Conservation (phyloP, 2,888 invertebrate genomes). For the Aleiodes alternator region DNA sequence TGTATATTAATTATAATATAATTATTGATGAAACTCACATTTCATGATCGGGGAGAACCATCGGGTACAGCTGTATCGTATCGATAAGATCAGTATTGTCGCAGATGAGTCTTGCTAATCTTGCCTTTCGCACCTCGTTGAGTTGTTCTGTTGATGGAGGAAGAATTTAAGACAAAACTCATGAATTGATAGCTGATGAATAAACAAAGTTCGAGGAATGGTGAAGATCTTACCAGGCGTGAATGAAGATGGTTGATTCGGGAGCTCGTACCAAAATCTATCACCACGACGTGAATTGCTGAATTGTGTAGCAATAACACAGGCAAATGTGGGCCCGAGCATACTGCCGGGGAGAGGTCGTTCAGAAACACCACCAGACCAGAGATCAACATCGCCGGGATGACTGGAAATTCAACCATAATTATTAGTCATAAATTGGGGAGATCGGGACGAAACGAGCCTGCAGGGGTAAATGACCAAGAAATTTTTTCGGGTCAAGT, state of each 20-base stretch:
- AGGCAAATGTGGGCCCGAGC: slow-evolving; percentile 96
- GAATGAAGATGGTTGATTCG: slow-evolving; percentile 94
- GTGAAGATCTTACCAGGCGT: slow-evolving; percentile 77
- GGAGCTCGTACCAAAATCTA: slow-evolving; percentile 96
- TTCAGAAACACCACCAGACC: slow-evolving; percentile 96
- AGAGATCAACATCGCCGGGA: slow-evolving; percentile 94
- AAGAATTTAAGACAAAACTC: slow-evolving; percentile 18
- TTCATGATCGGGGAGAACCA: slow-evolving; percentile 95
- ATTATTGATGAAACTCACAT: too few species aligned
- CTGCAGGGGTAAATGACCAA: too few species aligned
- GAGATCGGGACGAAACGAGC: too few species aligned
- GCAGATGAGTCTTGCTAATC: slow-evolving; percentile 89
- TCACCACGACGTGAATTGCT: slow-evolving; percentile 92
- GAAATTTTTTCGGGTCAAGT: too few species aligned
- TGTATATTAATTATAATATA: too few species aligned
- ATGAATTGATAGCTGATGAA: slow-evolving; percentile 2
- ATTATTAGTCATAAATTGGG: slow-evolving; percentile 22
- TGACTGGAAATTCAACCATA: slow-evolving; percentile 77
- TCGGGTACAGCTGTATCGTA: slow-evolving; percentile 92
- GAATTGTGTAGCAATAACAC: slow-evolving; percentile 95
- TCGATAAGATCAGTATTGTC: slow-evolving; percentile 95
- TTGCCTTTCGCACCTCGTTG: slow-evolving; percentile 87
- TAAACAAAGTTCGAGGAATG: slow-evolving; percentile 2
- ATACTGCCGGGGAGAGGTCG: slow-evolving; percentile 92
- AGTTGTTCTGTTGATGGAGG: slow-evolving; percentile 81